Base-by-base conservation (phyloP, 2,888 invertebrate species). In the Merodon equestris region DNA sequence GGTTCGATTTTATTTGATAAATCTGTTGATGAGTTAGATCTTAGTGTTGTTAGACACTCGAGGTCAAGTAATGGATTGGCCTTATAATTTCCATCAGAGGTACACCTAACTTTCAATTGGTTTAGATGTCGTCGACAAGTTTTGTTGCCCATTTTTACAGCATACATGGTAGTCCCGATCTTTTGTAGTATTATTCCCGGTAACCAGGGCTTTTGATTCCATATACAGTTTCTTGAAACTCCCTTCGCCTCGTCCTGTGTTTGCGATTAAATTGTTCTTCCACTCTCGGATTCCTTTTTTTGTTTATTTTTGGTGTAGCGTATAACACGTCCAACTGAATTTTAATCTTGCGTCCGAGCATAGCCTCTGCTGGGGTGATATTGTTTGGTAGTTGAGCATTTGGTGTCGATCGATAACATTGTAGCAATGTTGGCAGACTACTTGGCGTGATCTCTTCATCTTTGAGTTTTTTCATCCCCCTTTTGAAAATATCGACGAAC, bases 401-500 rank as follows among this genome's bases (percentile, higher is more conserved):
- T 15, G 51, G 61, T 34, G 71, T 63, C 5, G 71, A 45, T 18
- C 63, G 38, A 18, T 56, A 71, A 17, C 63, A 51, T 14, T 44
- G 57, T 1, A 71, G 10, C 9, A 71, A 61, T 10, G 47, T 61
- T 63, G 40, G 61, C 1, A 71, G 44, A 1, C 40, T 45, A 14
- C 7, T 19, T 9, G 36, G 10, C 0, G 40, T 38, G 14, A 54
- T 17, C 12, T 70, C 14, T 14, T 54, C 61, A 27, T 47, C 56
- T 15, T 54, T 45, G 12, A n/a, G 9, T 18, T 61, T 74, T 12
- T 47, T 48, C 15, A 75, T 58, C 1, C 18, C n/a, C 12, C 63
- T 36, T 27, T 84, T 83, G 17, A 83, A 66, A n/a, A 70, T 83
- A 60, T 83, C 76, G 1, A 84, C 83, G 48, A 74, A 83, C 38